A percentile compares a stretch with the other conserved stretches of the same genome.
Evolutionary conservation across 2,113 vertebrate genomes (phyloP).

Genomic region (Marmota flaviventris): DNA sequence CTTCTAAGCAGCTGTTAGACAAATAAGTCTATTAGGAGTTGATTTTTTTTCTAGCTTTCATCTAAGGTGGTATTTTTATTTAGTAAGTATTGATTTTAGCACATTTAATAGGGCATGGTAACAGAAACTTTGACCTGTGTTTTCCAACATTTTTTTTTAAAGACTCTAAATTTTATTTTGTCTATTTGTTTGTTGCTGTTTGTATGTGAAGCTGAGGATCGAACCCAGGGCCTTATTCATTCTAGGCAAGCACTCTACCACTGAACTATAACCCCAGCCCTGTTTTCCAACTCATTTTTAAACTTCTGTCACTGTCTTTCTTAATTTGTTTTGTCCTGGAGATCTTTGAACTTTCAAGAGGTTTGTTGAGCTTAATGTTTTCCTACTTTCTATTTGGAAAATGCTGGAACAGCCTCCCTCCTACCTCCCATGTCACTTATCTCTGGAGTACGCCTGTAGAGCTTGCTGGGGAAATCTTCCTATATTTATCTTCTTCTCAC

Average conservation of each 20-base stretch:
- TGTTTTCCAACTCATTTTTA: conserved; percentile 1
- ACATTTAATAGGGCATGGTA: neutral
- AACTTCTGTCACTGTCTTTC: neutral
- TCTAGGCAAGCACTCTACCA: no score
- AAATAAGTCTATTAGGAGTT: neutral
- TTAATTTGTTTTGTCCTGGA: conserved; percentile 8
- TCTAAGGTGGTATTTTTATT: conserved; percentile 19
- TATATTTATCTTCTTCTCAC: neutral
- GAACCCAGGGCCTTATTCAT: no score
- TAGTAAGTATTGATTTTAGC: neutral
- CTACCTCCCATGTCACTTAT: neutral
- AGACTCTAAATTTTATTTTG: no score
- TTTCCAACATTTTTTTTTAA: neutral
- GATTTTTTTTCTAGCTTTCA: neutral
- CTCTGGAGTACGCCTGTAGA: neutral
- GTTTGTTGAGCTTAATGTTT: neutral
- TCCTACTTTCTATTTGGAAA: neutral
- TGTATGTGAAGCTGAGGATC: no score
- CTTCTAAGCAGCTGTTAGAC: neutral
- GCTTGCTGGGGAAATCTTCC: neutral
- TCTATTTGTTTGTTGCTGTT: no score
- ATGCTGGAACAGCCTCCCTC: neutral
- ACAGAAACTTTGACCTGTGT: neutral
- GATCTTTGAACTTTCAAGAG: neutral
- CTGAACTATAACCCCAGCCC: no score